phyloP scores from a whole-genome alignment of 2,888 invertebrate genomes.

The Idaea biselata region DNA sequence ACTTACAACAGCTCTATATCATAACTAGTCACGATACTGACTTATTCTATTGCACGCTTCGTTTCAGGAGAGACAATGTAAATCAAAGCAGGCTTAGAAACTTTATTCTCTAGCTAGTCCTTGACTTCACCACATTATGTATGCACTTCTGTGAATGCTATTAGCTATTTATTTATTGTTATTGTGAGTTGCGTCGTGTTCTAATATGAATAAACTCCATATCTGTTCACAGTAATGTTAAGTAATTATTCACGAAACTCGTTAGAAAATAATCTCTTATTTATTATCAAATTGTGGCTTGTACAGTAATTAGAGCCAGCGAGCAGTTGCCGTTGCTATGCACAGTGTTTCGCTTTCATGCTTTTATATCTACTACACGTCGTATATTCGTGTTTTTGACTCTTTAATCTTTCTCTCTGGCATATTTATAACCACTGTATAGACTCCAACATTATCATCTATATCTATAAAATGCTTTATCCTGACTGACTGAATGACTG shows the following conservation, averaged over 20 bases:
- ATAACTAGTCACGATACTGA: slow-evolving; percentile 40
- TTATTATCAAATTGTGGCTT: slow-evolving; percentile 38
- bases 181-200: not conserved
- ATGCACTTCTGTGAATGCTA: not conserved
- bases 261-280: slow-evolving; percentile 19
- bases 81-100: slow-evolving; percentile 33
- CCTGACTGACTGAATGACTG: too few relatives aligned
- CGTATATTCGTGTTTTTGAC: slow-evolving; percentile 16
- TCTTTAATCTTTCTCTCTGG: slow-evolving; percentile 11
- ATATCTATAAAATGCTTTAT: too few relatives aligned
- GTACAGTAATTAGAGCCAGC: slow-evolving; percentile 36
- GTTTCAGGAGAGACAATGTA: slow-evolving; percentile 33
- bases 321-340: slow-evolving; percentile 33
- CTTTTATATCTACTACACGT: slow-evolving; percentile 38
- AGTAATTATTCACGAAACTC: not conserved
- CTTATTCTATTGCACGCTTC: slow-evolving; percentile 35
- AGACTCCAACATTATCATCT: not conserved
- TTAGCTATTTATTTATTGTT: not conserved
- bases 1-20: slow-evolving; percentile 38
- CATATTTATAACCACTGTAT: slow-evolving; percentile 5
- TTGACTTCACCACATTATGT: not conserved
- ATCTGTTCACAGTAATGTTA: not conserved
- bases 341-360: slow-evolving; percentile 63
- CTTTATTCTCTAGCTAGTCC: slow-evolving; percentile 28
- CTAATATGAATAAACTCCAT: not conserved